These are phyloP conservation scores for Ypsolopha scabrella DNA, from an alignment of 2,888 invertebrate genomes.

Conservation along the genomic window DNA sequence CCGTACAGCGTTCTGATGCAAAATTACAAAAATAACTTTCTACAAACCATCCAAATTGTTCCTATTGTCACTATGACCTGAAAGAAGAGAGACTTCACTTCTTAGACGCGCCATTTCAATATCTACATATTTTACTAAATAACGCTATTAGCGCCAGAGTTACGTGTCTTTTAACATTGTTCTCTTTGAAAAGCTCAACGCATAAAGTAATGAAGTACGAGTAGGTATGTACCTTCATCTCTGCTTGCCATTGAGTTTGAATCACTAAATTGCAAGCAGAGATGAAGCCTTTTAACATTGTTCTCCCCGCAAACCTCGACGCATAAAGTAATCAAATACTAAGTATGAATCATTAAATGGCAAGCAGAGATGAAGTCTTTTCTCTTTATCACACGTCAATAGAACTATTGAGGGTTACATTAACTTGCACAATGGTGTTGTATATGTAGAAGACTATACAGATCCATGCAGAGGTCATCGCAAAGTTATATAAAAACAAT, in stretches of 20 bases:
- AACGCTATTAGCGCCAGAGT: no score
- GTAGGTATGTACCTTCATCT: no score
- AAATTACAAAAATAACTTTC: conserved; percentile 53
- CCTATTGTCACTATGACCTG: conserved; percentile 35
- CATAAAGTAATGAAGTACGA: no score
- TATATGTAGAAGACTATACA: background rate
- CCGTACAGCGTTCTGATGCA: conserved; percentile 25
- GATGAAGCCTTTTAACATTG: conserved; percentile 17
- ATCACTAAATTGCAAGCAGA: conserved; percentile 7
- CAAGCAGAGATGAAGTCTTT: conserved; percentile 23
- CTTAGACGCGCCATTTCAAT: conserved; percentile 8
- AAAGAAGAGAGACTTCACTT: conserved; percentile 20
- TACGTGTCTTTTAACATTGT: no score
- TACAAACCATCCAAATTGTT: conserved; percentile 27
- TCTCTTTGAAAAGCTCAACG: no score
- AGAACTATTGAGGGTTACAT: background rate
- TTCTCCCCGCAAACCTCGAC: no score
- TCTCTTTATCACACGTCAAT: conserved; percentile 13
- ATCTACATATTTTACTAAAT: no score
- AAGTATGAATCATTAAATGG: background rate
- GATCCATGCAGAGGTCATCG: background rate
- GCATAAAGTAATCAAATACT: no score
- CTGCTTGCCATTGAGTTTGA: no score
- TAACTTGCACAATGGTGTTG: conserved; percentile 21
- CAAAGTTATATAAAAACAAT: background rate